phyloP scores from a whole-genome alignment of 2,113 vertebrate species.

The Suncus etruscus region DNA sequence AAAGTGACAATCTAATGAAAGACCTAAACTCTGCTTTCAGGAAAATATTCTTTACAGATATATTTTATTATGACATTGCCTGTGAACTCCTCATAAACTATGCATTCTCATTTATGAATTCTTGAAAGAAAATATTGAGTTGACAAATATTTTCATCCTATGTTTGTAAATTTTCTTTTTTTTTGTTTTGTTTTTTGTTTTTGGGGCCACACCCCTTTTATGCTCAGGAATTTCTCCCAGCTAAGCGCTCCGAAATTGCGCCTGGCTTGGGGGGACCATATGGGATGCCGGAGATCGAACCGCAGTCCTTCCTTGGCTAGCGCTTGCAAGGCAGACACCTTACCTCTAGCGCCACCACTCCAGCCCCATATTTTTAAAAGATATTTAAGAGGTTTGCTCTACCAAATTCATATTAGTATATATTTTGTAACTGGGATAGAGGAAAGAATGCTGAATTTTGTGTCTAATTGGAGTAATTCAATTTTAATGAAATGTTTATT shows the following conservation, averaged over 20 bases:
- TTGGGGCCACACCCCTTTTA: too few relatives aligned
- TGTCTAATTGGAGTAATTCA: slow-evolving; percentile 19
- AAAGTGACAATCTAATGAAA: slow-evolving; percentile 37
- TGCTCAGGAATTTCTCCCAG: too few relatives aligned
- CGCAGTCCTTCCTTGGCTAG: too few relatives aligned
- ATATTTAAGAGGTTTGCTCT: neutral
- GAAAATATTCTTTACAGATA: slow-evolving; percentile 21
- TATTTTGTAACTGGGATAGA: slow-evolving; percentile 7
- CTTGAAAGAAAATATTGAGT: neutral
- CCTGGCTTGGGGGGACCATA: too few relatives aligned
- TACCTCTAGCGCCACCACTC: too few relatives aligned
- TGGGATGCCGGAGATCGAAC: too few relatives aligned
- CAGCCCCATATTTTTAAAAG: too few relatives aligned
- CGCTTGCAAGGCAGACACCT: too few relatives aligned
- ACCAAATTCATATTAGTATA: neutral
- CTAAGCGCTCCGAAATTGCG: too few relatives aligned
- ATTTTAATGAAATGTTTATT: slow-evolving; percentile 5
- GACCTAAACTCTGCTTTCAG: slow-evolving; percentile 24
- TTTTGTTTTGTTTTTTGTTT: too few relatives aligned
- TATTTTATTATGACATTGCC: slow-evolving; percentile 20
- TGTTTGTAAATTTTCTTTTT: slow-evolving; percentile 40
- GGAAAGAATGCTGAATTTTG: slow-evolving; percentile 12
- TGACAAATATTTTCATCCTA: neutral
- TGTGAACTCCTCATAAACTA: neutral
- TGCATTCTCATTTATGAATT: slow-evolving; percentile 36